phyloP scores from a whole-genome alignment of 2,888 invertebrate species.

The Trimorus sp. region DNA sequence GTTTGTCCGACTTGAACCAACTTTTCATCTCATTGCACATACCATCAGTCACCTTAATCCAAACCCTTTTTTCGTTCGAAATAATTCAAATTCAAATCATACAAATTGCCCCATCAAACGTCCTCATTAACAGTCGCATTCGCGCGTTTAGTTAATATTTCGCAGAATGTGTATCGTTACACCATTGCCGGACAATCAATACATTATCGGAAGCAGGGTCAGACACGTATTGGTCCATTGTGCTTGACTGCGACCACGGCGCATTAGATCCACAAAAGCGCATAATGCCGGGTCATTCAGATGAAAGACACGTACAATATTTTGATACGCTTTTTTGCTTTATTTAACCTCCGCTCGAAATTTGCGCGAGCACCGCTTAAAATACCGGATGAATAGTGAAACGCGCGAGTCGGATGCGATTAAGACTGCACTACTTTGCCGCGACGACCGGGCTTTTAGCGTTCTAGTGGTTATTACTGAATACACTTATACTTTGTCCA shows the following conservation, averaged over 20 bases:
- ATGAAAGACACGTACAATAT: slow-evolving; percentile 38
- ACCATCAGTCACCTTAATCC: no score
- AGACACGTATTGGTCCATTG: slow-evolving; percentile 21
- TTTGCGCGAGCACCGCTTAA: slow-evolving; percentile 18
- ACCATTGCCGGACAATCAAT: neutral
- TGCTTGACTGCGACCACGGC: slow-evolving; percentile 35
- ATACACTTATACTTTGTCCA: slow-evolving; percentile 1
- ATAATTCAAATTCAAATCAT: no score
- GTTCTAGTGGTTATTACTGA: slow-evolving; percentile 27
- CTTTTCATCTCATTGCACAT: no score
- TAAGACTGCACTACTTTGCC: slow-evolving; percentile 36
- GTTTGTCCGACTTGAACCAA: no score
- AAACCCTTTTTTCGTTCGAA: no score
- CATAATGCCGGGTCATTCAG: slow-evolving; percentile 40
- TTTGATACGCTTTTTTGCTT: slow-evolving; percentile 31
- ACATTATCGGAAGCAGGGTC: slow-evolving; percentile 30
- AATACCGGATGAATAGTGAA: slow-evolving; percentile 36
- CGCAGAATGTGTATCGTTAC: slow-evolving; percentile 1
- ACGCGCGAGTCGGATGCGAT: slow-evolving; percentile 39
- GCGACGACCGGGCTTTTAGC: slow-evolving; percentile 15
- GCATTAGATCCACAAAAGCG: slow-evolving; percentile 34
- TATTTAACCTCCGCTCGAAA: slow-evolving; percentile 41
- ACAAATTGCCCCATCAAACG: no score
- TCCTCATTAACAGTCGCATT: no score
- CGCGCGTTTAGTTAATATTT: neutral